These are phyloP conservation scores for Sebastes flavidus DNA, from an alignment of 2,797 vertebrate species.

Conservation along the genomic window DNA sequence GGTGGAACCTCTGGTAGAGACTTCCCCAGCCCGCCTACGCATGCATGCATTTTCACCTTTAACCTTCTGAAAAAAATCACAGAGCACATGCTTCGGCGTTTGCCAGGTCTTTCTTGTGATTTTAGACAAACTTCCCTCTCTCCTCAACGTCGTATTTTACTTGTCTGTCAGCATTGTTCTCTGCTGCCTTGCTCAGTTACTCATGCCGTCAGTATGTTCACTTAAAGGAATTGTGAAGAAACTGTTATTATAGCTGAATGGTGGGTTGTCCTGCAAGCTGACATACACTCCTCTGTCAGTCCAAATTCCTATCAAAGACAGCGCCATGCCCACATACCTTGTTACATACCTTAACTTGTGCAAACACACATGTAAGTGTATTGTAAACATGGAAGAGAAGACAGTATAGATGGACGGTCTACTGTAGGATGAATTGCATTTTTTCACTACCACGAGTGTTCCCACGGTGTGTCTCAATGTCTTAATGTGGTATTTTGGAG, in stretches of 20 bases:
- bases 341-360: background rate
- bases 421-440: background rate
- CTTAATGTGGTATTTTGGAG: too few relatives aligned
- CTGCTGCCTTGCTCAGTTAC: background rate
- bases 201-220: background rate
- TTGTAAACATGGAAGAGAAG: background rate
- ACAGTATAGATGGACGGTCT: too few relatives aligned
- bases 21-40: conserved; percentile 37
- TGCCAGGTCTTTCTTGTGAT: background rate
- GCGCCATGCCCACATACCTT: background rate
- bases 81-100: background rate
- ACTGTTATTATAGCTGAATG: background rate
- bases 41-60: background rate
- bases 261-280: background rate
- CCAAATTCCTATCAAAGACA: background rate
- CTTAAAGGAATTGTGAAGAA: too few relatives aligned
- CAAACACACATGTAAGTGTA: background rate
- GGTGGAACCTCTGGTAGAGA: conserved; percentile 29
- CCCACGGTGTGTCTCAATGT: too few relatives aligned
- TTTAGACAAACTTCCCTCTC: background rate
- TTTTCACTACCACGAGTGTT: background rate
- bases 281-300: background rate
- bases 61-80: background rate
- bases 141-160: too few relatives aligned
- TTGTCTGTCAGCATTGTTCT: background rate